Percentiles rank a stretch among this genome's conserved stretches.
Evolutionary conservation across 2,888 invertebrate species (phyloP).

Genomic region (Itoplectis maculator): DNA sequence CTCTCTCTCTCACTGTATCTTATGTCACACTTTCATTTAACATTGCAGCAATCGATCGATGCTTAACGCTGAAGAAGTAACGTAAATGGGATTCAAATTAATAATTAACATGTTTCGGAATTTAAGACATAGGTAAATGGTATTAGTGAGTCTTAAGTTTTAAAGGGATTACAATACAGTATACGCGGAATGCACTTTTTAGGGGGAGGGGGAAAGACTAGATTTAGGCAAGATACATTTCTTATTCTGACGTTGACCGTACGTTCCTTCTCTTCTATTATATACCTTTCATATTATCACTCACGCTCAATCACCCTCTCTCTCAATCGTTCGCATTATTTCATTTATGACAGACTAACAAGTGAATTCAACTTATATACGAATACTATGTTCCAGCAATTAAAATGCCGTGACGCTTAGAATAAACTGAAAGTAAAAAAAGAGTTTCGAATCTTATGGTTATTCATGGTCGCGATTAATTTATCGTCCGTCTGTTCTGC

Average conservation of each 20-base stretch:
- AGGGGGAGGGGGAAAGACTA: slow-evolving; percentile 78
- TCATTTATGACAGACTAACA: slow-evolving; percentile 46
- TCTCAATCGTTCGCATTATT: slow-evolving; percentile 26
- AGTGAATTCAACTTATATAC: slow-evolving; percentile 52
- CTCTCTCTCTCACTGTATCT: slow-evolving; percentile 38
- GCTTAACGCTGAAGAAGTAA: slow-evolving; percentile 66
- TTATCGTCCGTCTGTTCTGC: slow-evolving; percentile 10
- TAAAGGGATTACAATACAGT: slow-evolving; percentile 73
- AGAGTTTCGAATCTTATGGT: slow-evolving; percentile 48
- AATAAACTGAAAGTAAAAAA: slow-evolving; percentile 59
- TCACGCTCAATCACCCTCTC: slow-evolving; percentile 61
- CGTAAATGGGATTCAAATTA: slow-evolving; percentile 73
- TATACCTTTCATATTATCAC: slow-evolving; percentile 29
- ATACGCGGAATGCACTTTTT: slow-evolving; percentile 68
- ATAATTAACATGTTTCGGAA: slow-evolving; percentile 71
- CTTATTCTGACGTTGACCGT: slow-evolving; percentile 48
- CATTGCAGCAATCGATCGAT: slow-evolving; percentile 54
- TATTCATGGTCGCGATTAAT: slow-evolving; percentile 40
- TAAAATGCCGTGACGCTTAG: slow-evolving; percentile 42
- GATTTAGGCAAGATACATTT: slow-evolving; percentile 80
- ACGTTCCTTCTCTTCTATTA: slow-evolving; percentile 44
- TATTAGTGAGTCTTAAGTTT: slow-evolving; percentile 75
- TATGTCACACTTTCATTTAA: slow-evolving; percentile 46
- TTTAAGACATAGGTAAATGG: slow-evolving; percentile 75
- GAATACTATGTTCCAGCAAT: slow-evolving; percentile 50